Percentiles rank a stretch among this genome's conserved stretches.
Conservation (phyloP, 2,888 invertebrate genomes). For the Pseudoips prasinana region DNA sequence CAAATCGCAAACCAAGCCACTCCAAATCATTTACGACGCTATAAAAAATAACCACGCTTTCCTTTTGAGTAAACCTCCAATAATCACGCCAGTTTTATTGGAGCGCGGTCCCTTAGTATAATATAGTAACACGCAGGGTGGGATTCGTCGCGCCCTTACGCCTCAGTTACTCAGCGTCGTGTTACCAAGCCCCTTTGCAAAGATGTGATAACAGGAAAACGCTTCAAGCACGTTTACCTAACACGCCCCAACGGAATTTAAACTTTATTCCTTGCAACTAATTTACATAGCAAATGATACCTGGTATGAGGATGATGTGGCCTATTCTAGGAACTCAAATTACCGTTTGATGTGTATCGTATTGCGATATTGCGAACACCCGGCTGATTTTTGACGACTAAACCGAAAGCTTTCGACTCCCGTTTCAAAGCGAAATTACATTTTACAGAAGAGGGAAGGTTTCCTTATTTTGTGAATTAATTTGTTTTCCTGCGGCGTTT, state of each 20-base stretch:
- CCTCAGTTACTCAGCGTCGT: slow-evolving; percentile 47
- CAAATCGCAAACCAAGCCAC: slow-evolving; percentile 29
- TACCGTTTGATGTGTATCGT: slow-evolving; percentile 13
- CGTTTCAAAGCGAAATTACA: slow-evolving; percentile 22
- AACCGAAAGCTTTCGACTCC: slow-evolving; percentile 19
- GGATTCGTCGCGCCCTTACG: slow-evolving; percentile 44
- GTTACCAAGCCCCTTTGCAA: slow-evolving; percentile 43
- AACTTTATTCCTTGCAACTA: slow-evolving; percentile 21
- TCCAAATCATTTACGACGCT: slow-evolving; percentile 35
- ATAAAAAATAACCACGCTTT: slow-evolving; percentile 41
- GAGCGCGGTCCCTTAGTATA: slow-evolving; percentile 28
- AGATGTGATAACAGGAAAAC: slow-evolving; percentile 58
- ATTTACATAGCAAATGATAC: slow-evolving; percentile 19
- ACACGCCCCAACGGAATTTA: slow-evolving; percentile 17
- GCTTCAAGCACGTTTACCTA: slow-evolving; percentile 31
- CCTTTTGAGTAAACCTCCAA: slow-evolving; percentile 34
- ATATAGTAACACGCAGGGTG: slow-evolving; percentile 35
- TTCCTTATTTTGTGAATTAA: slow-evolving; percentile 28
- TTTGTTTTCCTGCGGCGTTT: slow-evolving; percentile 28
- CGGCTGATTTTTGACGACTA: slow-evolving; percentile 26
- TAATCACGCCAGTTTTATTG: slow-evolving; percentile 32
- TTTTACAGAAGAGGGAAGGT: slow-evolving; percentile 20
- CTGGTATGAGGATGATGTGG: slow-evolving; percentile 29
- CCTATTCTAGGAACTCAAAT: slow-evolving; percentile 30
- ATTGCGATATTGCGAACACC: slow-evolving; percentile 14